Conservation (phyloP, 2,113 vertebrate species). For the Microcebus tavaratra region DNA sequence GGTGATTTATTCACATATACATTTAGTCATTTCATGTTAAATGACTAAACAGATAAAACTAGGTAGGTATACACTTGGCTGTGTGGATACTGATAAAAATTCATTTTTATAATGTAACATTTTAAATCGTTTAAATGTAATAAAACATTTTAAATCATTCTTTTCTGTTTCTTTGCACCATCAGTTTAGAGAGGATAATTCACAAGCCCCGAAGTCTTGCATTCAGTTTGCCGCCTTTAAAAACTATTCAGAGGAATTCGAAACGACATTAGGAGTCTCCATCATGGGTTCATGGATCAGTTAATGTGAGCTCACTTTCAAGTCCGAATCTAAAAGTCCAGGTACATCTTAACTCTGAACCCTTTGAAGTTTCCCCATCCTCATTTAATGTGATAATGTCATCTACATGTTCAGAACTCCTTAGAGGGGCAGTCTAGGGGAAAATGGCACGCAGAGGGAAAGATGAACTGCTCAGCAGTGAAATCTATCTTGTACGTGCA, state of each 20-base stretch:
- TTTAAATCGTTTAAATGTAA: not conserved
- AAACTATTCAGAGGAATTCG: conserved; percentile 45
- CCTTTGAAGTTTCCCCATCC: conserved; percentile 60
- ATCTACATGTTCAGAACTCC: conserved; percentile 59
- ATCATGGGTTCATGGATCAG: not conserved
- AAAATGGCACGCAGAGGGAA: not conserved
- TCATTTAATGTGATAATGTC: conserved; percentile 56
- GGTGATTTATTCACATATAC: not conserved
- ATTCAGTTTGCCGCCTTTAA: conserved; percentile 56
- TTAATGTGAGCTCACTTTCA: conserved; percentile 59
- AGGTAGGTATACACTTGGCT: not conserved
- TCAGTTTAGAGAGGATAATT: not conserved
- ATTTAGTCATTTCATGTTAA: not conserved
- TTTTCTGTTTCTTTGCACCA: not conserved
- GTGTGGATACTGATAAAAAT: not conserved
- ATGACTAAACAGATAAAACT: not conserved
- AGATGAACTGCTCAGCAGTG: conserved; percentile 37
- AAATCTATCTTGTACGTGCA: not conserved
- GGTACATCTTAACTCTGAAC: conserved; percentile 28
- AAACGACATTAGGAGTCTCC: not conserved
- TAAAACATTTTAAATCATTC: not conserved
- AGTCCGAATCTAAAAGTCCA: conserved; percentile 43
- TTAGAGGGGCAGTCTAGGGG: conserved; percentile 8
- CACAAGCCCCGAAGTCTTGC: not conserved
- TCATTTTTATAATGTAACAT: not conserved